phyloP scores from a whole-genome alignment of 1,140 invertebrate species.

The Leptoteleia sp. region DNA sequence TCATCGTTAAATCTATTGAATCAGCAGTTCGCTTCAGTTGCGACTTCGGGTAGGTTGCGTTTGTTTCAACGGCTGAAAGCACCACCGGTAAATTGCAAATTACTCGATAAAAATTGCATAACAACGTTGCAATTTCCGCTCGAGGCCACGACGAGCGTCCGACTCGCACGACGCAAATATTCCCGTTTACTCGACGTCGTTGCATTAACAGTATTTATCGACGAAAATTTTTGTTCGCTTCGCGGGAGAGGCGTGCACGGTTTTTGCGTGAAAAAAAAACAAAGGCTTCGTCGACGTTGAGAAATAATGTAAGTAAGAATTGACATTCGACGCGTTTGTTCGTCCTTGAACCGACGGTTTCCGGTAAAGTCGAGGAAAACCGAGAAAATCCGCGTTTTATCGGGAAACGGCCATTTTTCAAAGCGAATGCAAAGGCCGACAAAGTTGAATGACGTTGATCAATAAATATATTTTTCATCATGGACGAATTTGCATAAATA shows the following conservation, averaged over 20 bases:
- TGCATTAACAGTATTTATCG: too few species aligned
- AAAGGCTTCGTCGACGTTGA: conserved; percentile 1
- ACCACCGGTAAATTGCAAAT: conserved; percentile 14
- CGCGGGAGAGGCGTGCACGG: too few species aligned
- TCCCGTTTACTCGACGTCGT: too few species aligned
- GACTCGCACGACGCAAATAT: too few species aligned
- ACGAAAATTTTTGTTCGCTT: too few species aligned
- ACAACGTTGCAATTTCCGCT: neutral
- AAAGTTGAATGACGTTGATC: conserved; percentile 30
- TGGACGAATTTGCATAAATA: conserved; percentile 30
- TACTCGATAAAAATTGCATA: conserved; percentile 7
- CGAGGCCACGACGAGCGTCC: neutral
- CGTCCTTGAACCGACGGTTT: neutral
- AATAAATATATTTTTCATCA: conserved; percentile 45
- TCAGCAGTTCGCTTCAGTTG: conserved; percentile 27
- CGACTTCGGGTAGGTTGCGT: conserved; percentile 19
- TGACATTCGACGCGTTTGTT: neutral
- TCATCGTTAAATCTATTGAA: conserved; percentile 18
- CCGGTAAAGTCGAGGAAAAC: neutral
- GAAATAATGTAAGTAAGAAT: conserved; percentile 26
- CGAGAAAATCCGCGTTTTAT: neutral
- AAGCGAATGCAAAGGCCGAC: conserved; percentile 16
- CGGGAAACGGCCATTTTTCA: conserved; percentile 42
- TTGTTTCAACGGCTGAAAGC: conserved; percentile 11
- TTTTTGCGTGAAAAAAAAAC: too few species aligned